Percentiles rank a stretch among this genome's conserved stretches.
These are phyloP conservation scores for Bujurquina vittata DNA, from an alignment of 2,113 vertebrate genomes.

Conservation along the genomic window DNA sequence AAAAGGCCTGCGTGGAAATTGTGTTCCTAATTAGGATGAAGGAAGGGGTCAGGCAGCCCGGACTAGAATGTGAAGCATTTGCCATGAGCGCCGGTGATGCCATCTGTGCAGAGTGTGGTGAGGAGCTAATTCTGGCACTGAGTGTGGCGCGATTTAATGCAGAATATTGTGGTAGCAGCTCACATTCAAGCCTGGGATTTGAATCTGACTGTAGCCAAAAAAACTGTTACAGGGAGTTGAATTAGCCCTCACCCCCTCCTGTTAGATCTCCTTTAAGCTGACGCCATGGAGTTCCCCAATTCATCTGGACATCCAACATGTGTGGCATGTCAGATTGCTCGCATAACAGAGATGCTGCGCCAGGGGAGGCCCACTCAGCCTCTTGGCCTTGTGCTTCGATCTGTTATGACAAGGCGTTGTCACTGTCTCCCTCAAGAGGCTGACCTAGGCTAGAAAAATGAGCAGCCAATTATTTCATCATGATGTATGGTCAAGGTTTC, in stretches of 20 bases:
- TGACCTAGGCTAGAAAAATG: constrained; percentile 52
- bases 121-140: constrained; percentile 82
- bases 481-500: constrained; percentile 34
- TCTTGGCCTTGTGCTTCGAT: constrained; percentile 57
- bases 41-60: constrained; percentile 79
- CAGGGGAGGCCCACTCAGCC: constrained; percentile 64
- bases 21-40: constrained; percentile 86
- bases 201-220: constrained; percentile 32
- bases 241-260: constrained; percentile 38
- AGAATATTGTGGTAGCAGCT: constrained; percentile 69
- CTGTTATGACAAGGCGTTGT: constrained; percentile 68
- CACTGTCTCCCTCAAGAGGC: constrained; percentile 58
- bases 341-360: constrained; percentile 71
- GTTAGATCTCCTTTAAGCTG: constrained; percentile 57
- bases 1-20: constrained; percentile 75
- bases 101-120: constrained; percentile 79
- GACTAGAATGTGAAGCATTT: constrained; percentile 81
- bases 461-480: constrained; percentile 60
- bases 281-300: constrained; percentile 60
- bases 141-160: constrained; percentile 70
- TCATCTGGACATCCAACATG: constrained; percentile 66
- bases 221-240: constrained; percentile 48
- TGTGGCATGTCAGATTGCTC: constrained; percentile 72
- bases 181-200: constrained; percentile 52
- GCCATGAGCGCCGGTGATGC: constrained; percentile 70